Base-by-base conservation (phyloP, 2,113 vertebrate species). In the Neofelis nebulosa region DNA sequence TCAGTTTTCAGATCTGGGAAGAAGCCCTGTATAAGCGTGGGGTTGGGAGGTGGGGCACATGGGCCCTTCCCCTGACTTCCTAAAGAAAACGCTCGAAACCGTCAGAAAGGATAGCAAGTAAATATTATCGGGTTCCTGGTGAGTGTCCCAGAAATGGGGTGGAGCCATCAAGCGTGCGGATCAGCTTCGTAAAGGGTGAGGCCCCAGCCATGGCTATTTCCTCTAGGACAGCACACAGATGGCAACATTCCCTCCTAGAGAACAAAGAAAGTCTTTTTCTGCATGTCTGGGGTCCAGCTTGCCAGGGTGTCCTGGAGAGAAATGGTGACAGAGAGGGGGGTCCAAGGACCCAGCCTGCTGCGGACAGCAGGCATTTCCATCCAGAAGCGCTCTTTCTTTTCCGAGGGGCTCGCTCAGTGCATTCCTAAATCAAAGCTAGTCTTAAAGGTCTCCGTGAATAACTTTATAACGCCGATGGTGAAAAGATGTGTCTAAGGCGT, bases 171-270 rank as follows among this genome's bases (percentile, higher is more conserved):
- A 21, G 5, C 38, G 18, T 57, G 33, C 6, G 0, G 13, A 36
- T 29, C 23, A 16, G n/a, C 69, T 89, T 15, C 69, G 33, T n/a
- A 27, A 45, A 14, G 4, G 29, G 45, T 0, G 5, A 65, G 27
- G 41, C 8, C 3, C 65, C 2, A 0, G 25, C 19, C 16, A 2
- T 0, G 2, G 61, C 25, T 52, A 5, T 19, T 69, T 8, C 6
- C 21, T 45, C 66, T 27, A 19, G 50, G 33, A 48, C 27, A 3
- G 41, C 0, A 19, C 13, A 1, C 4, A 10, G 23, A 7, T 7
- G 1, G 12, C 1, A 8, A 3, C 29, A 2, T 63, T 74, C 29
- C 55, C 65, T 31, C n/a, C n/a, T 4, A 45, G 36, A 36, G 2
- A 90, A 82, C 18, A 4, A 52, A n/a, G 31, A 45, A 36, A 9